A percentile compares a stretch with the other conserved stretches of the same genome.
Conservation (phyloP, 2,113 vertebrate genomes). For the Uria aalge region DNA sequence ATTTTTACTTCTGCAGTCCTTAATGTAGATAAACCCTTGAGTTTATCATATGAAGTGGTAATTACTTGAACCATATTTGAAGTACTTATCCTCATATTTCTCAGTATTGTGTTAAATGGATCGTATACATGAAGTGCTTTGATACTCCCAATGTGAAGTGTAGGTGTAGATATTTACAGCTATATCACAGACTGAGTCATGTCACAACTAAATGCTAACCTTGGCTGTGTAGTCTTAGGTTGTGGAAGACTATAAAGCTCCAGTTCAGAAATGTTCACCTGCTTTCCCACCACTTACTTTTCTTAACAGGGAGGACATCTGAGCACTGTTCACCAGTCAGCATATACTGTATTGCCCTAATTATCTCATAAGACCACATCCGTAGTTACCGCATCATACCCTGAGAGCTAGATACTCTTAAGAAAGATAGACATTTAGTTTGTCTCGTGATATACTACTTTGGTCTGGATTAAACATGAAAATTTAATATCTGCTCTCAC, state of each 20-base stretch:
- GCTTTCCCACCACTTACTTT: not conserved
- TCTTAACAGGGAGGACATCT: not conserved
- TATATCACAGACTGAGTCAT: not conserved
- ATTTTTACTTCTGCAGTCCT: not conserved
- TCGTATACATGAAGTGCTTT: not conserved
- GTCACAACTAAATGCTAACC: not conserved
- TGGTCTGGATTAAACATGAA: not conserved
- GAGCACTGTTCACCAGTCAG: not conserved
- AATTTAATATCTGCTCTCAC: not conserved
- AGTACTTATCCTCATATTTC: not conserved
- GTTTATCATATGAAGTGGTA: not conserved
- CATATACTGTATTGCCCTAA: not conserved
- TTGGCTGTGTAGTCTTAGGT: not conserved
- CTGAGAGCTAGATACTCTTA: not conserved
- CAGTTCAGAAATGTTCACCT: not conserved
- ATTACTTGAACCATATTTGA: not conserved
- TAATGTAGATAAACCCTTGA: not conserved
- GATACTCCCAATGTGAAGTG: not conserved
- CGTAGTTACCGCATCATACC: not conserved
- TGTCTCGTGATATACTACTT: not conserved
- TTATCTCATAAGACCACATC: not conserved
- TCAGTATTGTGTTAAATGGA: not conserved
- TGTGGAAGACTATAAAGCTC: not conserved
- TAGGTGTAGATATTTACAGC: not conserved
- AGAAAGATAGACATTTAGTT: not conserved